phyloP scores from a whole-genome alignment of 92 coral and sea anemone species.

The Phenganax marumi region DNA sequence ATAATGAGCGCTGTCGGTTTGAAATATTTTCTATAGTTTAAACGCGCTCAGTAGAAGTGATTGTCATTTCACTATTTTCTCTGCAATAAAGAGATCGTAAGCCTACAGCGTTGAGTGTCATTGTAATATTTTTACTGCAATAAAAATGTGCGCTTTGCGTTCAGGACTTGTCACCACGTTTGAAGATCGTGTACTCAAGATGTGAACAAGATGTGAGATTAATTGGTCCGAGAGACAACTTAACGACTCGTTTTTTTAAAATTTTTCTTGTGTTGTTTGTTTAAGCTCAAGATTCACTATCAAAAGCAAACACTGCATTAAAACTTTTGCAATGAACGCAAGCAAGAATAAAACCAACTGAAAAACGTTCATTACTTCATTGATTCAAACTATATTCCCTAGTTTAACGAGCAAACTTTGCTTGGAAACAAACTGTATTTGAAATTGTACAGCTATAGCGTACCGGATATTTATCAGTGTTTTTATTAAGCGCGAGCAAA shows the following conservation, averaged over 20 bases:
- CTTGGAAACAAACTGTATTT: too few relatives aligned
- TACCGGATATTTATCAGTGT: conserved; percentile 18
- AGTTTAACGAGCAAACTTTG: background rate
- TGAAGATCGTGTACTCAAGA: conserved; percentile 2
- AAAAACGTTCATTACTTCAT: background rate
- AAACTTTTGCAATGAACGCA: background rate
- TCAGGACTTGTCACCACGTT: conserved; percentile 3
- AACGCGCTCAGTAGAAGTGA: background rate
- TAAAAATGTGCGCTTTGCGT: conserved; percentile 1
- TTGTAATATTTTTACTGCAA: background rate
- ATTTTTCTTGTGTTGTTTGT: conserved; percentile 18
- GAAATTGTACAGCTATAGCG: background rate
- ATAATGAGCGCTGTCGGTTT: conserved; percentile 56
- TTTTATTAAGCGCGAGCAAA: conserved; percentile 23
- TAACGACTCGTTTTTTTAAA: background rate
- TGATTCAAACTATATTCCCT: background rate
- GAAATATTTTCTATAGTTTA: too few relatives aligned
- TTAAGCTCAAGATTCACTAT: background rate
- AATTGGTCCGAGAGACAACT: conserved; percentile 1
- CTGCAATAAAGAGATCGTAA: conserved; percentile 13
- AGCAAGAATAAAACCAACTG: background rate
- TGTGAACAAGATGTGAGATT: conserved; percentile 2
- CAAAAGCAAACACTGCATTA: background rate
- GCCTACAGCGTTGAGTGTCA: conserved; percentile 1
- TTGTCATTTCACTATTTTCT: conserved; percentile 26